Conservation (phyloP, 2,113 vertebrate genomes). For the Rousettus leschenaultii region DNA sequence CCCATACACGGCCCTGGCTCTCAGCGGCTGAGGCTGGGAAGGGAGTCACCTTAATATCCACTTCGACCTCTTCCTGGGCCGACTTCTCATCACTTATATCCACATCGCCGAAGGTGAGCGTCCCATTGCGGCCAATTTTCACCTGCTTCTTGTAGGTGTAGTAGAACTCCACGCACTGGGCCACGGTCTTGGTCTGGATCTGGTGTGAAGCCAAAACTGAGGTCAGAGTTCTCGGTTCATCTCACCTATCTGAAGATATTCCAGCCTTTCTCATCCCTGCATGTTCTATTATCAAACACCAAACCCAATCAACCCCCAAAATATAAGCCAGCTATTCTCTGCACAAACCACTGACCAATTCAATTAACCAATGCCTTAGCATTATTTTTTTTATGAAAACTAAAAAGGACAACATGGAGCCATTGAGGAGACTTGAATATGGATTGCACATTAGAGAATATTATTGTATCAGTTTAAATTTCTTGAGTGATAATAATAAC, state of each 20-base stretch:
- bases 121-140: slow-evolving; percentile 94
- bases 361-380: neutral
- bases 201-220: slow-evolving; percentile 71
- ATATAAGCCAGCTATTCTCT: neutral
- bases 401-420: neutral
- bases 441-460: neutral
- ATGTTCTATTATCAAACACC: neutral
- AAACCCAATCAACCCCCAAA: neutral
- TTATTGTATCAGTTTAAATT: neutral
- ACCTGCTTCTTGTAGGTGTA: slow-evolving; percentile 98
- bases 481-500: neutral
- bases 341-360: neutral
- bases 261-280: neutral
- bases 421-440: neutral
- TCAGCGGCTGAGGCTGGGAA: neutral
- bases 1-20: neutral
- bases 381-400: neutral
- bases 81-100: slow-evolving; percentile 82
- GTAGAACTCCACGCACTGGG: slow-evolving; percentile 98
- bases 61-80: slow-evolving; percentile 89
- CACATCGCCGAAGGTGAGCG: slow-evolving; percentile 91
- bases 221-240: neutral
- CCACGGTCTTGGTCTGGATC: slow-evolving; percentile 97
- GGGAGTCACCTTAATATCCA: slow-evolving; percentile 88
- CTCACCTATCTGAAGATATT: neutral